Percentiles rank a stretch among this genome's conserved stretches.
phyloP scores from a whole-genome alignment of 2,797 vertebrate genomes.

The Oceanodroma leucorhoa region DNA sequence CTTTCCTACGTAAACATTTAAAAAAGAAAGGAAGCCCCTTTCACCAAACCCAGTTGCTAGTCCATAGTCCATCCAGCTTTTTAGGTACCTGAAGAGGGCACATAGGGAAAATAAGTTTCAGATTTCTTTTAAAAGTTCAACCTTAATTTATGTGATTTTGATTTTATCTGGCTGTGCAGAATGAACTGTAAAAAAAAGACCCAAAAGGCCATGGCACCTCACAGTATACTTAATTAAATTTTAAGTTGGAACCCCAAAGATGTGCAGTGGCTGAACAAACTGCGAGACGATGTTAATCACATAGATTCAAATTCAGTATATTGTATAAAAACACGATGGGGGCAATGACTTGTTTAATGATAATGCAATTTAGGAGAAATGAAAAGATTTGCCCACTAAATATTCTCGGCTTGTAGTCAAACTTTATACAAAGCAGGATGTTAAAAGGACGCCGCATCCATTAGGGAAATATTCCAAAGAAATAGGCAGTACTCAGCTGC shows the following conservation, averaged over 20 bases:
- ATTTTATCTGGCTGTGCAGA: background rate
- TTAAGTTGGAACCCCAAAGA: background rate
- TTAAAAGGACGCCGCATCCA: background rate
- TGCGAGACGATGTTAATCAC: background rate
- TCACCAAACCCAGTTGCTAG: background rate
- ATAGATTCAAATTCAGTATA: background rate
- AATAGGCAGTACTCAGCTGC: background rate
- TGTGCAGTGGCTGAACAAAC: background rate
- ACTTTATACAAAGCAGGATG: slow-evolving; percentile 19
- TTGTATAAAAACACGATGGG: background rate
- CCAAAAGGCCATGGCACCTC: background rate
- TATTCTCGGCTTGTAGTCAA: slow-evolving; percentile 44
- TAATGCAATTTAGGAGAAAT: slow-evolving; percentile 49
- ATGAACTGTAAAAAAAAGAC: background rate
- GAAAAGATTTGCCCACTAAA: slow-evolving; percentile 43
- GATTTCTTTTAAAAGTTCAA: background rate
- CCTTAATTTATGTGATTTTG: background rate
- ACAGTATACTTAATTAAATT: background rate
- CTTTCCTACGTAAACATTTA: background rate
- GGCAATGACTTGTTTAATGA: slow-evolving; percentile 53
- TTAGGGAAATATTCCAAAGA: slow-evolving; percentile 4
- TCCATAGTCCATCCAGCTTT: background rate
- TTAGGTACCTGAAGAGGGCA: background rate
- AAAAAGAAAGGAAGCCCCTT: background rate
- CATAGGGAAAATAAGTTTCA: background rate